Evolutionary conservation across 2,113 vertebrate species (phyloP).

Genomic region (Heptranchias perlo): DNA sequence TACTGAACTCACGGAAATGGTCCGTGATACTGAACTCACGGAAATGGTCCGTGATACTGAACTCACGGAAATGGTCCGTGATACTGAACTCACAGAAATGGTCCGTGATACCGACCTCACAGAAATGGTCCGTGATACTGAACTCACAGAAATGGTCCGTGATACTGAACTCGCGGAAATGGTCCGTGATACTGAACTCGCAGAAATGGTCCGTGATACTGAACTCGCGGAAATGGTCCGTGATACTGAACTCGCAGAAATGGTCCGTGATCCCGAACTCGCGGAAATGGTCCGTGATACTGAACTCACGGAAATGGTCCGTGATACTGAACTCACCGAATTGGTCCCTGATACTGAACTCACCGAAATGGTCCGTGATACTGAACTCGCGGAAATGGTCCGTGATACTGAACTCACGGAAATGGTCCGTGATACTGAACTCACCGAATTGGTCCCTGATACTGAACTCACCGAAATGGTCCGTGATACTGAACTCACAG

Average conservation of each 20-base stretch:
- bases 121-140: not conserved
- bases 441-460: too few species aligned
- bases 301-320: not conserved
- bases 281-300: not conserved
- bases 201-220: not conserved
- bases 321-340: not conserved
- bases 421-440: not conserved
- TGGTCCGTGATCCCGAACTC: too few species aligned
- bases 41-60: not conserved
- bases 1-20: not conserved
- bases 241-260: not conserved
- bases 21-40: not conserved
- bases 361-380: not conserved
- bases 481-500: not conserved
- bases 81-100: too few species aligned
- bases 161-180: not conserved
- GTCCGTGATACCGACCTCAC: too few species aligned
- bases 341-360: too few species aligned
- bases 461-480: too few species aligned
- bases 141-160: not conserved
- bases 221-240: not conserved
- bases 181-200: not conserved
- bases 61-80: not conserved
- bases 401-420: not conserved
- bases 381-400: not conserved